A percentile compares a stretch with the other conserved stretches of the same genome.
Conservation (phyloP, 2,113 vertebrate genomes). For the Piaya cayana region DNA sequence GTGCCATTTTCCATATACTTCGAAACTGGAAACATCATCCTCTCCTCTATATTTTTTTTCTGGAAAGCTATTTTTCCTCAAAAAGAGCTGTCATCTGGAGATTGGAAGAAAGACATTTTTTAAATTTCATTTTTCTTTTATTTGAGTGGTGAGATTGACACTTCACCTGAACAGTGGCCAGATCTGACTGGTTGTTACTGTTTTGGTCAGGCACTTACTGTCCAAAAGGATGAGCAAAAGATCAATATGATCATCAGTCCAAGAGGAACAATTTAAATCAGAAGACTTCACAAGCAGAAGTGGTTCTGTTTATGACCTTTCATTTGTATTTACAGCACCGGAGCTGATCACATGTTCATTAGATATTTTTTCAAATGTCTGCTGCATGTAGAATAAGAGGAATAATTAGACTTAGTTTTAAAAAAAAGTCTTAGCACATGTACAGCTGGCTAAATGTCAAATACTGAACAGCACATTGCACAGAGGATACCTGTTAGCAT, state of each 20-base stretch:
- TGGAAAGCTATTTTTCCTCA: not conserved
- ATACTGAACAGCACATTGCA: not conserved
- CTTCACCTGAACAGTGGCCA: not conserved
- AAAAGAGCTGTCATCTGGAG: not conserved
- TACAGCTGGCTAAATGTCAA: not conserved
- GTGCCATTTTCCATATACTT: not conserved
- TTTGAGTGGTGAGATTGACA: not conserved
- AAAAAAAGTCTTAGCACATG: not conserved
- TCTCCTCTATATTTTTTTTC: not conserved
- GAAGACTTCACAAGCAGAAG: not conserved
- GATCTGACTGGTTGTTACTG: not conserved
- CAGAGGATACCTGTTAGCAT: constrained; percentile 4
- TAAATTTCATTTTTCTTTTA: not conserved
- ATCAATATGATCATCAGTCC: not conserved
- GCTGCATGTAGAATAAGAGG: not conserved
- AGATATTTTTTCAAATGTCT: constrained; percentile 19
- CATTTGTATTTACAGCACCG: not conserved
- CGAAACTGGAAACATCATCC: not conserved
- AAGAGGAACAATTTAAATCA: not conserved
- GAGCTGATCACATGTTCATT: not conserved
- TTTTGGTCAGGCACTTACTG: not conserved
- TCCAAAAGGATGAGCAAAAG: not conserved
- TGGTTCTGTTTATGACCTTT: not conserved
- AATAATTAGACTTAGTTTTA: constrained; percentile 1
- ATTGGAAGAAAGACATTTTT: not conserved